Evolutionary conservation across 2,113 vertebrate genomes (phyloP).

Genomic region (Hippocampus abdominalis): DNA sequence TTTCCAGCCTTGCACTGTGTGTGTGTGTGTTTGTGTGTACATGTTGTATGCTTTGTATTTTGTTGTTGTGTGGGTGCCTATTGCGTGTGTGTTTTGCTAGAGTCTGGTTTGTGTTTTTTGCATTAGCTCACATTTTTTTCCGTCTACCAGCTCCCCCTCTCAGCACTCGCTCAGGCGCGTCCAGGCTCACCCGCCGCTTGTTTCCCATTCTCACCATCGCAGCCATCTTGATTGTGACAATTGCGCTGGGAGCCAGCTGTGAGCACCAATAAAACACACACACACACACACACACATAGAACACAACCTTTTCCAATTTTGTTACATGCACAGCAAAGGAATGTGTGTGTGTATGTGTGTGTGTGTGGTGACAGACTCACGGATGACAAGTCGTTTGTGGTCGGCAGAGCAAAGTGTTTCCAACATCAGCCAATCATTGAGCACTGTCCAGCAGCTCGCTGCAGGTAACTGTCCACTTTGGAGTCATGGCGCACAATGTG

Average conservation of each 20-base stretch:
- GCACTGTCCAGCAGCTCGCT: neutral
- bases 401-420: constrained; percentile 13
- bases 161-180: constrained; percentile 8
- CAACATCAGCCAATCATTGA: constrained; percentile 25
- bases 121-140: neutral
- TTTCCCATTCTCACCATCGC: constrained; percentile 30
- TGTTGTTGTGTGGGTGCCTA: too few relatives aligned
- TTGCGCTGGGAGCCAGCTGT: constrained; percentile 58
- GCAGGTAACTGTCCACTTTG: constrained; percentile 17
- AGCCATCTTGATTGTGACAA: constrained; percentile 55
- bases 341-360: neutral
- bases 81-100: too few relatives aligned
- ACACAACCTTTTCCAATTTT: neutral
- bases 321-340: neutral
- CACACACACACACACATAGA: too few relatives aligned
- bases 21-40: too few relatives aligned
- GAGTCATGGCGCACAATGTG: neutral
- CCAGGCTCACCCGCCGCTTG: constrained; percentile 40
- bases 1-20: too few relatives aligned
- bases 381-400: constrained; percentile 9
- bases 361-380: neutral
- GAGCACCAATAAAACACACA: constrained; percentile 11
- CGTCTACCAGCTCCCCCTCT: constrained; percentile 25
- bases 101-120: neutral
- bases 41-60: too few relatives aligned